Percentiles rank a stretch among this genome's conserved stretches.
Evolutionary conservation across 2,888 invertebrate genomes (phyloP).

Genomic region (Cryptocephalus moraei): DNA sequence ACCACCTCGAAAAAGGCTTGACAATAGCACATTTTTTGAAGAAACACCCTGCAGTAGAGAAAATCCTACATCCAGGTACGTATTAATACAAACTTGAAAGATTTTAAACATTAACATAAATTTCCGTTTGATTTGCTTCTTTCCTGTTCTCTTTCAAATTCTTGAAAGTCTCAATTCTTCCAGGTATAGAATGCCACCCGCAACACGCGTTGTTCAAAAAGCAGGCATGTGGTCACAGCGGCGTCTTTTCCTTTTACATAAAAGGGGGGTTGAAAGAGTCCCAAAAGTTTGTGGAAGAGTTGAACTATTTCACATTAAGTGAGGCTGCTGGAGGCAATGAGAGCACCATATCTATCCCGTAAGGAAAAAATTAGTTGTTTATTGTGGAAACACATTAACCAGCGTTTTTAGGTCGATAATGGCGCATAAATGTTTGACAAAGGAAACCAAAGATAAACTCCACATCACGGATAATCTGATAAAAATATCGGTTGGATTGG

Average conservation of each 20-base stretch:
- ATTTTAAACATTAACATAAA: background rate
- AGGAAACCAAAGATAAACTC: background rate
- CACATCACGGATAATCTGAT: constrained; percentile 1
- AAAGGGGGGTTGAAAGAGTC: constrained; percentile 63
- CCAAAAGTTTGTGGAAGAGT: constrained; percentile 43
- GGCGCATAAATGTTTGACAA: constrained; percentile 1
- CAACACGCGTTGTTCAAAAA: constrained; percentile 65
- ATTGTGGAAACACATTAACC: too few relatives aligned
- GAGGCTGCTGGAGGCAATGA: constrained; percentile 1
- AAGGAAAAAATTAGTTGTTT: background rate
- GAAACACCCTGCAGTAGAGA: constrained; percentile 59
- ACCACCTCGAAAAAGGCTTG: constrained; percentile 66
- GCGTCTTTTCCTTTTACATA: constrained; percentile 78
- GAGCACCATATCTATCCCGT: constrained; percentile 1
- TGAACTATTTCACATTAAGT: background rate
- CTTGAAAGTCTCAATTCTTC: background rate
- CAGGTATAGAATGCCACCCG: constrained; percentile 69
- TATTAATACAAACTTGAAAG: background rate
- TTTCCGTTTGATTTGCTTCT: background rate
- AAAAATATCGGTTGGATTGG: constrained; percentile 1
- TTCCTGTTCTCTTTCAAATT: background rate
- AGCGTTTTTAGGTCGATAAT: background rate
- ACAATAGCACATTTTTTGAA: constrained; percentile 69
- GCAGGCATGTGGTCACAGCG: constrained; percentile 76
- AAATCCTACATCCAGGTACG: constrained; percentile 68